A percentile compares a stretch with the other conserved stretches of the same genome.
phyloP scores from a whole-genome alignment of 2,113 vertebrate genomes.

The Saccopteryx bilineata region DNA sequence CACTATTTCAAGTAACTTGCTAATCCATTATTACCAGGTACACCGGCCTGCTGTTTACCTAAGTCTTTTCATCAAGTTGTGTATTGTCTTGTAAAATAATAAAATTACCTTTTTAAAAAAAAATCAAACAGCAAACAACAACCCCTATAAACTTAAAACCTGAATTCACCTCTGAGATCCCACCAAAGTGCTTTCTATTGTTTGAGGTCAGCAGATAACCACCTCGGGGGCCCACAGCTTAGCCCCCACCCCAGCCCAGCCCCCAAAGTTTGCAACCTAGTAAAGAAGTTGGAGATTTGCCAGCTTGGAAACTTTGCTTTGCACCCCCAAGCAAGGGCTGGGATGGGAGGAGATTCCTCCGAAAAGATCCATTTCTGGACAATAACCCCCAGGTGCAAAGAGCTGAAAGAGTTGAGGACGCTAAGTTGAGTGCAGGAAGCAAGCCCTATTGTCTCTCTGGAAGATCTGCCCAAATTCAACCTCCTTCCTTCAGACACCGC shows the following conservation, averaged over 20 bases:
- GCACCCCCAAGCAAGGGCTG: slow-evolving; percentile 72
- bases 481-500: slow-evolving; percentile 7
- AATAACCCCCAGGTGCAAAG: slow-evolving; percentile 64
- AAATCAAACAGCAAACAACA: slow-evolving; percentile 52
- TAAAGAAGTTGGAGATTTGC: slow-evolving; percentile 75
- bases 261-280: slow-evolving; percentile 78
- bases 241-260: not conserved
- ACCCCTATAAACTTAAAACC: slow-evolving; percentile 55
- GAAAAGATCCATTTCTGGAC: slow-evolving; percentile 52
- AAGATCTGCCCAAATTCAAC: slow-evolving; percentile 72
- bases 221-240: slow-evolving; percentile 43
- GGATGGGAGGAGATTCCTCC: not conserved
- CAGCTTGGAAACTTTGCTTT: slow-evolving; percentile 71
- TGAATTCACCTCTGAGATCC: slow-evolving; percentile 26
- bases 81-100: slow-evolving; percentile 59
- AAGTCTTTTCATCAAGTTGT: slow-evolving; percentile 80
- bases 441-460: slow-evolving; percentile 73
- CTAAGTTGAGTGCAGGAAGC: slow-evolving; percentile 51
- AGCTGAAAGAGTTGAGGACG: not conserved
- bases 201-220: slow-evolving; percentile 60
- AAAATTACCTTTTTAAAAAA: slow-evolving; percentile 62
- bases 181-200: slow-evolving; percentile 74
- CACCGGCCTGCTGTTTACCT: slow-evolving; percentile 59
- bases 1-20: slow-evolving; percentile 79
- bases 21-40: slow-evolving; percentile 74